These are phyloP conservation scores for Dione juno DNA, from an alignment of 2,888 invertebrate genomes.

Conservation along the genomic window DNA sequence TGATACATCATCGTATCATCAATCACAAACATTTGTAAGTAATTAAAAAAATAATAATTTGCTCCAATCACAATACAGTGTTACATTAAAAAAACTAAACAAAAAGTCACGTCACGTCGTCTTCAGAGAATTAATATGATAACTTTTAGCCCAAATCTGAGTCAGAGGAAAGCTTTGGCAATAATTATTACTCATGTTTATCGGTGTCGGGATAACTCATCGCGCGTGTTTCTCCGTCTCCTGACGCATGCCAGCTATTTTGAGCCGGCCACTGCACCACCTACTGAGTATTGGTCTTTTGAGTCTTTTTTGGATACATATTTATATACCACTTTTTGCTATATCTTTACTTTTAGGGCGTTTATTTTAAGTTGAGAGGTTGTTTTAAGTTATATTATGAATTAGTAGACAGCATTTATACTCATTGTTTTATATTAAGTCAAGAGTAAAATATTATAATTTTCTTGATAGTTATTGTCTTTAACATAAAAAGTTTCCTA, in stretches of 20 bases:
- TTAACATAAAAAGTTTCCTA: too few species aligned
- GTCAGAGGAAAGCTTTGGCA: slow-evolving; percentile 67
- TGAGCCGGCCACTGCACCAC: slow-evolving; percentile 49
- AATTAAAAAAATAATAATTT: too few species aligned
- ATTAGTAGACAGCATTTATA: too few species aligned
- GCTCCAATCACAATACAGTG: background rate
- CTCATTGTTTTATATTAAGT: too few species aligned
- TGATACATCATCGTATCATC: too few species aligned
- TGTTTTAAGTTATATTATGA: too few species aligned
- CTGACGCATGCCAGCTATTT: slow-evolving; percentile 76
- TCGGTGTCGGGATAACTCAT: slow-evolving; percentile 69
- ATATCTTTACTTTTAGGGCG: slow-evolving; percentile 37
- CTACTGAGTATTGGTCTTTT: slow-evolving; percentile 41
- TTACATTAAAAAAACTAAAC: slow-evolving; percentile 23
- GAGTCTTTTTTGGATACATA: slow-evolving; percentile 36
- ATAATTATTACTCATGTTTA: slow-evolving; percentile 74
- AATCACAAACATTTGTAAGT: too few species aligned
- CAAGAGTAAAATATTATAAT: too few species aligned
- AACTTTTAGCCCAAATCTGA: slow-evolving; percentile 46
- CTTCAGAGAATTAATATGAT: slow-evolving; percentile 39
- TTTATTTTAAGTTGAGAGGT: slow-evolving; percentile 22
- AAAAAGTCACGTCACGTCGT: slow-evolving; percentile 15
- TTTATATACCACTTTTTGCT: slow-evolving; percentile 28
- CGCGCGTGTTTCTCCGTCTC: slow-evolving; percentile 57
- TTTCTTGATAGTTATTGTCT: too few species aligned